Evolutionary conservation across 2,113 vertebrate genomes (phyloP).

Genomic region (Carollia perspicillata): DNA sequence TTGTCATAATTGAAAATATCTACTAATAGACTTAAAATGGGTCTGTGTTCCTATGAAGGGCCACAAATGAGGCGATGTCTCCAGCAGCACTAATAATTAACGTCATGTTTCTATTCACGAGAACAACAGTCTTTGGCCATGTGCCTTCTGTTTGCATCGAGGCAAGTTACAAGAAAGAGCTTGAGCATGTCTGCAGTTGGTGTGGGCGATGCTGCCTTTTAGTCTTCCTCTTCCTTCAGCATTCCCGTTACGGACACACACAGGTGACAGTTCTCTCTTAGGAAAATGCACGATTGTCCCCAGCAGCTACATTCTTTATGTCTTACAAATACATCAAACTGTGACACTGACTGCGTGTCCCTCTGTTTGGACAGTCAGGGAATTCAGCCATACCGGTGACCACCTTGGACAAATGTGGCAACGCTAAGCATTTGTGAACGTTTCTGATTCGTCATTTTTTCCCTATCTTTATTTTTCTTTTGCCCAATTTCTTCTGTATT

Average conservation of each 20-base stretch:
- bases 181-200: background rate
- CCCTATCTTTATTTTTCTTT: background rate
- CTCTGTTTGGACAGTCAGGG: background rate
- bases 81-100: background rate
- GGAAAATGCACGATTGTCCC: background rate
- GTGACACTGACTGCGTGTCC: background rate
- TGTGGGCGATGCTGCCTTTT: accelerated
- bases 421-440: background rate
- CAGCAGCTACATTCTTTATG: background rate
- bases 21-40: background rate
- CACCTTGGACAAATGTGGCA: background rate
- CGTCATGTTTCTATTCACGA: background rate
- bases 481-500: background rate
- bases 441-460: background rate
- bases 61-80: background rate
- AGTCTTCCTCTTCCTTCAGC: background rate
- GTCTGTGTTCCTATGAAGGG: background rate
- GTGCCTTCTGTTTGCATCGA: background rate
- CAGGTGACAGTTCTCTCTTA: background rate
- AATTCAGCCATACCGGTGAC: background rate
- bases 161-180: background rate
- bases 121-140: background rate
- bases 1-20: background rate
- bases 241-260: background rate
- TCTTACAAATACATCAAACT: background rate